phyloP scores from a whole-genome alignment of 92 coral and sea anemone species.

The Porites evermanni region DNA sequence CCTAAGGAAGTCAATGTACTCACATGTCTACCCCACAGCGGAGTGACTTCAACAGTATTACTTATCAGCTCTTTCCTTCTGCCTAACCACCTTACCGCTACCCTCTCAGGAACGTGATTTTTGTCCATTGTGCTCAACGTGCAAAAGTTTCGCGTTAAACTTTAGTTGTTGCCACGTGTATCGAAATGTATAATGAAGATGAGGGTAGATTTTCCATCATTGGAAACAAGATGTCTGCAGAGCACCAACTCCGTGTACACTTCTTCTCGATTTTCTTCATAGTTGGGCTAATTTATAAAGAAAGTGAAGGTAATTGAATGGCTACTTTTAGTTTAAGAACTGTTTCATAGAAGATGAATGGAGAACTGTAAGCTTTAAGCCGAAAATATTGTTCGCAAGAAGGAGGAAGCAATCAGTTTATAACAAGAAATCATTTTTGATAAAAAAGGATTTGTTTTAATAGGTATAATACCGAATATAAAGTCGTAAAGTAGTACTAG shows the following conservation, averaged over 20 bases:
- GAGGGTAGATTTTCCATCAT: background rate
- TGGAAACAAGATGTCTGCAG: background rate
- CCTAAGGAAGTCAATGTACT: too few species aligned
- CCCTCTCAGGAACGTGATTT: too few species aligned
- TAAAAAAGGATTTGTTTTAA: background rate
- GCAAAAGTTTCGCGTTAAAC: too few species aligned
- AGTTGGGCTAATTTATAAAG: background rate
- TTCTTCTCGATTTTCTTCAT: background rate
- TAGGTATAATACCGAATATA: background rate
- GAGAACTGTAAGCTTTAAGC: background rate
- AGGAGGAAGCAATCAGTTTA: background rate
- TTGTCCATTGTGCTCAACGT: too few species aligned
- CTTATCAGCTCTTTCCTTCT: too few species aligned
- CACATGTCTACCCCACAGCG: too few species aligned
- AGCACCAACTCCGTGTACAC: background rate
- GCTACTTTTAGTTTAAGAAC: background rate
- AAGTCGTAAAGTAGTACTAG: background rate
- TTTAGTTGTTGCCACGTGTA: background rate
- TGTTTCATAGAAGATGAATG: background rate
- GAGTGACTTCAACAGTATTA: too few species aligned
- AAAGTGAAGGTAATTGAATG: background rate
- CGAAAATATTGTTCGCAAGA: background rate
- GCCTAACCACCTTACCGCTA: too few species aligned
- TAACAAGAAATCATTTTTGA: background rate
- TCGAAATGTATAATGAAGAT: background rate